Percentiles rank a stretch among this genome's conserved stretches.
Conservation (phyloP, 2,113 vertebrate genomes). For the Brachyhypopomus occidentalis region DNA sequence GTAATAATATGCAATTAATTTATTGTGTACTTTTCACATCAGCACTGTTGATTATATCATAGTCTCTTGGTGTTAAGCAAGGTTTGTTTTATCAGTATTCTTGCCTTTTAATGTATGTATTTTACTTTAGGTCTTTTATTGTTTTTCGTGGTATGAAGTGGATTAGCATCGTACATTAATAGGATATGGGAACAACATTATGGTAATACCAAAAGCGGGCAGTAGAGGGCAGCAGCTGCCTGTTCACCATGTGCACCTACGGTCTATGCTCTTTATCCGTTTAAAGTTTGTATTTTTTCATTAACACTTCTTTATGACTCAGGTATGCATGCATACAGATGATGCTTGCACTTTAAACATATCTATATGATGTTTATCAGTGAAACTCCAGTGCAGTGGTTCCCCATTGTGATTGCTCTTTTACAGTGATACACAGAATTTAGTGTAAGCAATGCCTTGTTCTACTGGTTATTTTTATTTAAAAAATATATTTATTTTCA, state of each 20-base stretch:
- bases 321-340: conserved; percentile 30
- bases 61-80: too few relatives aligned
- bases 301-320: conserved; percentile 20
- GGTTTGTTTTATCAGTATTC: neutral
- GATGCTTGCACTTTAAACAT: conserved; percentile 29
- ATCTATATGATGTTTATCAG: neutral
- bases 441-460: conserved; percentile 23
- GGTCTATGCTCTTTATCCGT: neutral
- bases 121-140: neutral
- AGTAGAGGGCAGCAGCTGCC: conserved; percentile 41
- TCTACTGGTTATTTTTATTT: conserved; percentile 21
- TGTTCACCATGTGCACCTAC: conserved; percentile 1
- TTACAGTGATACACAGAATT: conserved; percentile 28
- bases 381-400: conserved; percentile 6
- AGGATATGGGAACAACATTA: neutral
- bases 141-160: neutral
- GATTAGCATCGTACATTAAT: neutral
- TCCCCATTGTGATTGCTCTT: conserved; percentile 6
- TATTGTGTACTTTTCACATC: neutral
- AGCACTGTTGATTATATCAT: conserved; percentile 6
- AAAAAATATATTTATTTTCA: conserved; percentile 40
- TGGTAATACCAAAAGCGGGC: conserved; percentile 19
- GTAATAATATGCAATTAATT: conserved; percentile 20
- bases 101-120: neutral
- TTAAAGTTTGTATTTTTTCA: neutral